Percentiles rank a stretch among this genome's conserved stretches.
These are phyloP conservation scores for Cynaeus angustus DNA, from an alignment of 2,888 invertebrate species.

Conservation along the genomic window DNA sequence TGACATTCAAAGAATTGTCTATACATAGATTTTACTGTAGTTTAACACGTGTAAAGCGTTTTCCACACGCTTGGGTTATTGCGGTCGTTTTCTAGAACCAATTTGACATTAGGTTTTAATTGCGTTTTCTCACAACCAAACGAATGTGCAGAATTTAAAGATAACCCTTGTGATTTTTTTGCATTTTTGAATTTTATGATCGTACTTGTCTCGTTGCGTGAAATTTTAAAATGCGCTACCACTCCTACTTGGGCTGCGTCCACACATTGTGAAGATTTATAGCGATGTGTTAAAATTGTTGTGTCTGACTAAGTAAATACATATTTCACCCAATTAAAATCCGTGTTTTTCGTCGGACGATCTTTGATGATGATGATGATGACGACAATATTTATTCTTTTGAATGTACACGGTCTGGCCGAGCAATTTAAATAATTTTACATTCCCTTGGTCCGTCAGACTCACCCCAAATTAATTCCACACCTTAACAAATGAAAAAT, in stretches of 20 bases:
- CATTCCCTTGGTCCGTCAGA: slow-evolving; percentile 32
- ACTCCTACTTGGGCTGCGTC: slow-evolving; percentile 20
- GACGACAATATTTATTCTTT: slow-evolving; percentile 31
- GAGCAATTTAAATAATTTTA: slow-evolving; percentile 42
- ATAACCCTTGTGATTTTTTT: too few species aligned
- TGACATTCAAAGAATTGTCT: not conserved
- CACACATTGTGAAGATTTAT: slow-evolving; percentile 28
- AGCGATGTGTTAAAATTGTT: slow-evolving; percentile 25
- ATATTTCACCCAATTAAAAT: slow-evolving; percentile 27
- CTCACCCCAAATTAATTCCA: slow-evolving; percentile 38
- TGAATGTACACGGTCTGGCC: slow-evolving; percentile 27
- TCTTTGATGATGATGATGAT: slow-evolving; percentile 31
- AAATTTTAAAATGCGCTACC: slow-evolving; percentile 21
- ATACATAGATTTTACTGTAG: slow-evolving; percentile 9
- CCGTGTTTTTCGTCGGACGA: slow-evolving; percentile 9
- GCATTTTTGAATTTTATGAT: too few species aligned
- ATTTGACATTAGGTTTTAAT: slow-evolving; percentile 1
- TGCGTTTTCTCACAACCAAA: not conserved
- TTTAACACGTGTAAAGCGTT: slow-evolving; percentile 14
- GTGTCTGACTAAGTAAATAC: slow-evolving; percentile 20
- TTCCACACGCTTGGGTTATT: not conserved
- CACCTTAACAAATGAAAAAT: slow-evolving; percentile 42
- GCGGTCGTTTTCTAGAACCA: not conserved
- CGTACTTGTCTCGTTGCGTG: not conserved
- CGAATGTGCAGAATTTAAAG: not conserved